These are phyloP conservation scores for Orthonevra nobilis DNA, from an alignment of 2,888 invertebrate genomes.

Conservation along the genomic window DNA sequence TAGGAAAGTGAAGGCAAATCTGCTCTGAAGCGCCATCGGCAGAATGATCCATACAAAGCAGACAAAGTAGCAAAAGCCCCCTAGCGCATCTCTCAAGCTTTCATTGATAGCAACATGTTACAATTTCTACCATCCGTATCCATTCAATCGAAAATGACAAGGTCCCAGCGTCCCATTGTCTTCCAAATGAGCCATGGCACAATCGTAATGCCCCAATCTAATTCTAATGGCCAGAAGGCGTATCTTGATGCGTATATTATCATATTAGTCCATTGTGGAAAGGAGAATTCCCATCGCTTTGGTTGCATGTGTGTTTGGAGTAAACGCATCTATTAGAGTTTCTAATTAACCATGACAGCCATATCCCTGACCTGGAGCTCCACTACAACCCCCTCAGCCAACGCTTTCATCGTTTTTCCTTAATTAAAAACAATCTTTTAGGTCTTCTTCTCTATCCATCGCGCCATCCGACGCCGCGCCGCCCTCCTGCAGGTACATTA, in stretches of 20 bases:
- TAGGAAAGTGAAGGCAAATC: too few relatives aligned
- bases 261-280: constrained; percentile 41
- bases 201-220: constrained; percentile 46
- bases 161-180: too few relatives aligned
- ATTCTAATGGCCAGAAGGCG: constrained; percentile 56
- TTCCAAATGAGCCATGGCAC: too few relatives aligned
- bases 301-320: not conserved
- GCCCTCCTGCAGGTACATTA: constrained; percentile 18
- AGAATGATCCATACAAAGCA: too few relatives aligned
- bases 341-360: constrained; percentile 65
- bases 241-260: constrained; percentile 44
- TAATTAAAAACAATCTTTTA: constrained; percentile 65
- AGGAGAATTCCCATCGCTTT: constrained; percentile 18
- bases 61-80: too few relatives aligned
- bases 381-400: constrained; percentile 36
- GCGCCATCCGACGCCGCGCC: not conserved
- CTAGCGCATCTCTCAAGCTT: too few relatives aligned
- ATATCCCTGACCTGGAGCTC: too few relatives aligned
- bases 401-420: constrained; percentile 39
- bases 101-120: too few relatives aligned
- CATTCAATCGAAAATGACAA: too few relatives aligned
- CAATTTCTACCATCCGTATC: too few relatives aligned
- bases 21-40: too few relatives aligned
- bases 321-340: constrained; percentile 59
- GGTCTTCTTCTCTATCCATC: too few relatives aligned